A percentile compares a stretch with the other conserved stretches of the same genome.
Evolutionary conservation across 1,140 invertebrate genomes (phyloP).

Genomic region (Neoseiulus cucumeris): DNA sequence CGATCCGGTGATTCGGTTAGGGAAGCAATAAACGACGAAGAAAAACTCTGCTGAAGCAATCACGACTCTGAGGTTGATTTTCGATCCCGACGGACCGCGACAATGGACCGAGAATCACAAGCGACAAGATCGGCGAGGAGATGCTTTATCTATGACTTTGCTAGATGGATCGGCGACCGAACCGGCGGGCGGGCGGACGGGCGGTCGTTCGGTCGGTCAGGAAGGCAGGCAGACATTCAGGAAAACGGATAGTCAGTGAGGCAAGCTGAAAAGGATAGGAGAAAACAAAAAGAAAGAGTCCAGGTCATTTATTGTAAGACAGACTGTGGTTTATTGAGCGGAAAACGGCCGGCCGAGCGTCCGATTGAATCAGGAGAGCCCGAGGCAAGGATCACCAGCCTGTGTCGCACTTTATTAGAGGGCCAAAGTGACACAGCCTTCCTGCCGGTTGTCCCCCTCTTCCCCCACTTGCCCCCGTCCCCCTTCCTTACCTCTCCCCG

Average conservation of each 20-base stretch:
- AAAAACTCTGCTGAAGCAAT: no score
- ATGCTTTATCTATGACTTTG: background rate
- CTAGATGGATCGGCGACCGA: background rate
- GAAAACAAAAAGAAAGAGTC: no score
- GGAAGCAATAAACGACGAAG: no score
- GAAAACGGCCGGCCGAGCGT: background rate
- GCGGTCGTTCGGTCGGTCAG: background rate
- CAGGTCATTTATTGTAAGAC: slow-evolving; percentile 9
- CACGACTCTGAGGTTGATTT: no score
- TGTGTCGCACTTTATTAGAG: slow-evolving; percentile 10
- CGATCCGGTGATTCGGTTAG: no score
- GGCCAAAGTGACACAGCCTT: no score
- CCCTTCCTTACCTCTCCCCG: no score
- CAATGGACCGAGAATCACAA: background rate
- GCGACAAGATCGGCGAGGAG: background rate
- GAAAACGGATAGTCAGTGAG: background rate
- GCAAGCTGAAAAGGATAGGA: background rate
- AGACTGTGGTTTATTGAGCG: slow-evolving; percentile 11
- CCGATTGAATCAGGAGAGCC: slow-evolving; percentile 4
- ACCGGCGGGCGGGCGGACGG: background rate
- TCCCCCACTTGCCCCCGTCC: no score
- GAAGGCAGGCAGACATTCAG: background rate
- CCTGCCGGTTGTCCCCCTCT: no score
- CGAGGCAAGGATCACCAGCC: background rate
- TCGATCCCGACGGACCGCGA: no score